Base-by-base conservation (phyloP, 2,113 vertebrate genomes). In the Podilymbus podiceps region DNA sequence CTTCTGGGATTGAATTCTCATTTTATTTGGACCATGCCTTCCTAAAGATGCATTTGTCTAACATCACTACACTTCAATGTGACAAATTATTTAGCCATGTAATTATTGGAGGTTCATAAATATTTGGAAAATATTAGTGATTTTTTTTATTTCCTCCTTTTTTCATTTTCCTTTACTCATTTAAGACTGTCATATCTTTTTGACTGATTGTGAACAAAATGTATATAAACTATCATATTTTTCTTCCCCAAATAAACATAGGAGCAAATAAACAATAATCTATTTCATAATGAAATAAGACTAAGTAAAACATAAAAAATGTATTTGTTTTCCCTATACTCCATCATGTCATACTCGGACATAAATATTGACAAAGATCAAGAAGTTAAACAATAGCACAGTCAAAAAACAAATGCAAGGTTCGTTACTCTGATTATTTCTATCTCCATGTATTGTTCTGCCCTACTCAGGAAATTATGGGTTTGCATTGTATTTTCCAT, bases 71-170 rank as follows among this genome's bases (percentile, higher is more conserved):
- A 46, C 15, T 74, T 80, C 50, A 3, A 47, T 46, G 31, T 33
- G 59, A 62, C 8, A 85, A 59, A 38, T 15, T 47, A 73, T 44
- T 79, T 59, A 91, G 0, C 4, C 4, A 6, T 44, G 3, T 71
- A 2, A 38, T 58, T 69, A 47, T 23, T 58, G 28, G 10, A 47
- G 1, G 3, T 71, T 80, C 4, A 59, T 52, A 74, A 50, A 8
- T 56, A 18, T 44, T 83, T 72, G 2, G 11, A 79, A 81, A 63
- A 60, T 11, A 50, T 2, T 10, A 17, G 16, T 38, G 20, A 3
- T 28, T 13, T 21, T n/a, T 31, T 8, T 30, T 17, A 19, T 30
- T 16, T 42, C 14, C 2, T 3, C 19, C 2, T 10, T 1, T 22
- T 21, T 15, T 73, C 40, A 46, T 55, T 53, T 35, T 22, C 8